Evolutionary conservation across 2,113 vertebrate genomes (phyloP).

Genomic region (Caranx ignobilis): DNA sequence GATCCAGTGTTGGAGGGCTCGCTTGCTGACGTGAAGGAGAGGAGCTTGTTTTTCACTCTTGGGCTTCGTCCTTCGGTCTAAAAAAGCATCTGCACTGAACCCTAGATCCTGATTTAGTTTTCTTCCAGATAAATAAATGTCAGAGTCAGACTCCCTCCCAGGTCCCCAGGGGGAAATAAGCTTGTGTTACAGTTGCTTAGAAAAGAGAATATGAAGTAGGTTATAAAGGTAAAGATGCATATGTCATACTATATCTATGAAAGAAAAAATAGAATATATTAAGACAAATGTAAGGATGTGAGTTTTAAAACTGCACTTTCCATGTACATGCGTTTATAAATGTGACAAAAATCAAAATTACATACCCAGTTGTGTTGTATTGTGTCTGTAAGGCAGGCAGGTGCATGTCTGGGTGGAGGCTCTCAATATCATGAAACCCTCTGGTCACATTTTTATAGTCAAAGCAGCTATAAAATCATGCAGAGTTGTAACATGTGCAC

Average conservation of each 20-base stretch:
- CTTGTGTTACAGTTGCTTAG: no score
- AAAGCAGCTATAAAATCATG: constrained; percentile 24
- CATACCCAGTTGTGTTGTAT: background rate
- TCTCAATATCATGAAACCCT: background rate
- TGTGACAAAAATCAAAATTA: background rate
- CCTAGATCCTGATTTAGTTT: background rate
- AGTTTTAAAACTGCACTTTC: no score
- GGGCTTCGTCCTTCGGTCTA: background rate
- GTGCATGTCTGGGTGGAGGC: background rate
- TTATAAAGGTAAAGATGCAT: no score
- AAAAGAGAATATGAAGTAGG: no score
- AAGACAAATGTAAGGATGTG: no score
- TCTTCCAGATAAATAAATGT: no score
- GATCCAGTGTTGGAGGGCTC: constrained; percentile 3
- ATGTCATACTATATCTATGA: no score
- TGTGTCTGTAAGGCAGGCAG: background rate
- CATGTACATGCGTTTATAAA: background rate
- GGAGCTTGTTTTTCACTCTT: background rate
- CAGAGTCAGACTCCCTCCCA: no score
- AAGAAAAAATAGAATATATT: no score
- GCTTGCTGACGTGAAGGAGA: background rate
- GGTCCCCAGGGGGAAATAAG: no score
- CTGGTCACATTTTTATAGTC: constrained; percentile 3
- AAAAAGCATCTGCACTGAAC: background rate
- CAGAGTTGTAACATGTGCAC: constrained; percentile 13